phyloP scores from a whole-genome alignment of 1,140 invertebrate genomes.

The Pogonognathellus flavescens region DNA sequence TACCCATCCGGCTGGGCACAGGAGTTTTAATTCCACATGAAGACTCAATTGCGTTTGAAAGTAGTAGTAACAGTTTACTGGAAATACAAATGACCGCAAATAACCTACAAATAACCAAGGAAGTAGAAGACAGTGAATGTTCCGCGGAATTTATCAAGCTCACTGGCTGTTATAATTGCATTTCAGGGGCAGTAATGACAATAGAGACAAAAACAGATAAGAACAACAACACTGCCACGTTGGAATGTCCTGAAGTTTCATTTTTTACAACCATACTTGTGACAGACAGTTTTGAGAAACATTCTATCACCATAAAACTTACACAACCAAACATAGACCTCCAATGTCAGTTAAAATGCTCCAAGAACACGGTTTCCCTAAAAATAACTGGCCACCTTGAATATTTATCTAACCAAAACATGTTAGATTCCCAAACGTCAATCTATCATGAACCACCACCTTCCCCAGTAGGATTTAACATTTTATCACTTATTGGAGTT shows the following conservation, averaged over 20 bases:
- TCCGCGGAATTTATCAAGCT: constrained; percentile 23
- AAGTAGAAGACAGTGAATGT: not conserved
- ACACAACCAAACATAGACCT: not conserved
- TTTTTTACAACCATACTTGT: not conserved
- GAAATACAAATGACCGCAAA: constrained; percentile 28
- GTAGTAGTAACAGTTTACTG: not conserved
- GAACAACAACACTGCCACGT: not conserved
- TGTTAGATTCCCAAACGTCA: too few relatives aligned
- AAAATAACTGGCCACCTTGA: too few relatives aligned
- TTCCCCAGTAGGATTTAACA: too few relatives aligned
- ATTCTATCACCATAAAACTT: not conserved
- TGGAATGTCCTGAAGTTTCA: constrained; percentile 7
- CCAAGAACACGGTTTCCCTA: not conserved
- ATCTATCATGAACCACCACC: too few relatives aligned
- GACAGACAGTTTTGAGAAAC: not conserved
- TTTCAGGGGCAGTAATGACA: not conserved
- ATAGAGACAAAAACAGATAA: not conserved
- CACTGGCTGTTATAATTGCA: constrained; percentile 1
- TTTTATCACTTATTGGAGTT: too few relatives aligned
- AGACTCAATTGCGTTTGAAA: too few relatives aligned
- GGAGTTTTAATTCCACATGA: too few relatives aligned
- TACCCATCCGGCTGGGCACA: too few relatives aligned
- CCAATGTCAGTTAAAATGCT: not conserved
- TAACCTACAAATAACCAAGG: too few relatives aligned
- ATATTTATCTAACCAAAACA: too few relatives aligned